Evolutionary conservation across 2,797 vertebrate species (phyloP).

Genomic region (Gymnocypris eckloni): DNA sequence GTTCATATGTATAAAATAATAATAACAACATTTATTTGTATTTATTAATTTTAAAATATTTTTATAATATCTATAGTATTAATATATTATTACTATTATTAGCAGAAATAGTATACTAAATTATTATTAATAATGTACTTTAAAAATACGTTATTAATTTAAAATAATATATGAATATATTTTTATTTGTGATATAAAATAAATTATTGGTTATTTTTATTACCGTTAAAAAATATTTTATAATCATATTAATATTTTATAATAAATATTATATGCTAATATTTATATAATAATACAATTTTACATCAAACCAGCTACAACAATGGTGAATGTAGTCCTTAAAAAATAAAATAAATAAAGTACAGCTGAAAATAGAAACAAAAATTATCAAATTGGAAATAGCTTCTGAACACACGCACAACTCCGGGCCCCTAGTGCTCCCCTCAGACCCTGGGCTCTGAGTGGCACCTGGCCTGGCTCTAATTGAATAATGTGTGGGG

Average conservation of each 20-base stretch:
- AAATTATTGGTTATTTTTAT: background rate
- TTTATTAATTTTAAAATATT: too few species aligned
- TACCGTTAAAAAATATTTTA: background rate
- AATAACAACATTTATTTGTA: too few species aligned
- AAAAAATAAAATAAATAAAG: too few species aligned
- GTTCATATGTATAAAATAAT: too few species aligned
- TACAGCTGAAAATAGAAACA: background rate
- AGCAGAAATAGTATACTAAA: too few species aligned
- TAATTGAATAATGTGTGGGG: conserved; percentile 65
- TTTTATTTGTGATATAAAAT: background rate
- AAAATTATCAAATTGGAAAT: background rate
- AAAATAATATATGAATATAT: too few species aligned
- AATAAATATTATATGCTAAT: background rate
- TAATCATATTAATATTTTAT: background rate
- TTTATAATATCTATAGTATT: too few species aligned
- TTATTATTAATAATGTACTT: too few species aligned
- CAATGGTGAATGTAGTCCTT: background rate
- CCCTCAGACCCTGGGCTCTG: conserved; percentile 29
- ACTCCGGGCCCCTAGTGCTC: conserved; percentile 1
- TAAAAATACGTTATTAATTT: too few species aligned
- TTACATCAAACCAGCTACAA: background rate
- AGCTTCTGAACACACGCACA: conserved; percentile 18
- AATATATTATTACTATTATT: too few species aligned
- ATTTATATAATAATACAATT: background rate
- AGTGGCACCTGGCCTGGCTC: conserved; percentile 60